Base-by-base conservation (phyloP, 2,888 invertebrate genomes). In the Nowickia ferox region DNA sequence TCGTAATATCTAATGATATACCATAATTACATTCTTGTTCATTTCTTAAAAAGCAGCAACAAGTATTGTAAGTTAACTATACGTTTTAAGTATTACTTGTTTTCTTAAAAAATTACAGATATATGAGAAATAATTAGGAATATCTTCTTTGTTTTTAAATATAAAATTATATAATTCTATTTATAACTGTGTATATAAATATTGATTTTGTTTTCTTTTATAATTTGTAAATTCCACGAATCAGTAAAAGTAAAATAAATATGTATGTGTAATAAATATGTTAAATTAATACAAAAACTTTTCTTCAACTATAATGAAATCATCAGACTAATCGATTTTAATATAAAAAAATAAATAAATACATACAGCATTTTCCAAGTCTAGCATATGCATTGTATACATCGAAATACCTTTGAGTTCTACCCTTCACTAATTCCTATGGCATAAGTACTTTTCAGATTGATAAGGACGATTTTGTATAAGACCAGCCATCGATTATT, bases 61-160 rank as follows among this genome's bases (percentile, higher is more conserved):
- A 78, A 61, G 48, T 61, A 69, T 63, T 74, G 77, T 71, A 57
- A 76, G 53, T 40, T 57, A 61, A 46, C 8, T 53, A 72, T 76
- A 68, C 76, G 48, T 55, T 85, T 69, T 75, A 75, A 82, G 82
- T 86, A 86, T 83, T 86, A 83, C 72, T 72, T 79, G 71, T 76
- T 79, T 30, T 57, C 17, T 51, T 51, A 53, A 55, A 55, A 69
- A 65, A 74, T 38, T 30, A 30, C 0, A 30, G 2, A 51, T 79
- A 15, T 19, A 11, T 22, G 42, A 77, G 69, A 78, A 76, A 40
- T 74, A 63, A 57, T 46, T 82, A 69, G 68, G 78, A 79, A 61
- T 51, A 68, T 46, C 13, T 53, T 69, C 42, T 74, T 61, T 65
- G 2, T 38, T 59, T 2, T 69, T 71, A 19, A 66, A 66, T 15